These are phyloP conservation scores for Cyrtodaria siliqua DNA, from an alignment of 2,888 invertebrate species.

Conservation along the genomic window DNA sequence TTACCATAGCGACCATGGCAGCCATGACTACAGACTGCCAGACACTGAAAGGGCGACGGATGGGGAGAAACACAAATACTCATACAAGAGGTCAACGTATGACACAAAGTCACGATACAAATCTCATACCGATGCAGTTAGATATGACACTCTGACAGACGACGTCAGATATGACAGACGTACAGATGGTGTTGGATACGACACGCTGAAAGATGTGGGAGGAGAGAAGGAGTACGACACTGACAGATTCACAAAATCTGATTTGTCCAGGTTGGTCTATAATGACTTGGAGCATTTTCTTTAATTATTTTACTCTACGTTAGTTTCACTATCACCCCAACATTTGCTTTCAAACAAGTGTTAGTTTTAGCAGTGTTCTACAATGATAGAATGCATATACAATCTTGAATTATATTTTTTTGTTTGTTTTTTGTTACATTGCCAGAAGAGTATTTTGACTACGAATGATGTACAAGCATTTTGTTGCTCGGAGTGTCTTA, in stretches of 20 bases:
- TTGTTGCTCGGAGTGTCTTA: too few relatives aligned
- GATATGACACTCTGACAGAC: background rate
- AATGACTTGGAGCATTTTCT: too few relatives aligned
- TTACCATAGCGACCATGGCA: slow-evolving; percentile 38
- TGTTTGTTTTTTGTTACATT: too few relatives aligned
- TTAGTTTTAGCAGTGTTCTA: too few relatives aligned
- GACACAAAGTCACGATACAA: slow-evolving; percentile 2
- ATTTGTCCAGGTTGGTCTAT: slow-evolving; percentile 15
- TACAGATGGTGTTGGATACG: slow-evolving; percentile 1
- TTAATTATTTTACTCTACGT: too few relatives aligned
- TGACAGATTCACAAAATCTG: slow-evolving; percentile 37
- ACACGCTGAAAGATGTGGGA: background rate
- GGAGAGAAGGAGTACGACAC: background rate
- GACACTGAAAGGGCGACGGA: slow-evolving; percentile 2
- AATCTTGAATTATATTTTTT: too few relatives aligned
- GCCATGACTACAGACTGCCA: slow-evolving; percentile 22
- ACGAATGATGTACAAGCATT: too few relatives aligned
- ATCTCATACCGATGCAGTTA: background rate
- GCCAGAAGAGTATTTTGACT: too few relatives aligned
- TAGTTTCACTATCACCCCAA: too few relatives aligned
- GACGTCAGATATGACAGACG: background rate
- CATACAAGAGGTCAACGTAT: slow-evolving; percentile 3
- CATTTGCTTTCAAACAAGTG: too few relatives aligned
- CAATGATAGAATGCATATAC: too few relatives aligned
- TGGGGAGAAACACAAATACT: slow-evolving; percentile 9